These are phyloP conservation scores for Ectemnius continuus DNA, from an alignment of 2,888 invertebrate species.

Conservation along the genomic window DNA sequence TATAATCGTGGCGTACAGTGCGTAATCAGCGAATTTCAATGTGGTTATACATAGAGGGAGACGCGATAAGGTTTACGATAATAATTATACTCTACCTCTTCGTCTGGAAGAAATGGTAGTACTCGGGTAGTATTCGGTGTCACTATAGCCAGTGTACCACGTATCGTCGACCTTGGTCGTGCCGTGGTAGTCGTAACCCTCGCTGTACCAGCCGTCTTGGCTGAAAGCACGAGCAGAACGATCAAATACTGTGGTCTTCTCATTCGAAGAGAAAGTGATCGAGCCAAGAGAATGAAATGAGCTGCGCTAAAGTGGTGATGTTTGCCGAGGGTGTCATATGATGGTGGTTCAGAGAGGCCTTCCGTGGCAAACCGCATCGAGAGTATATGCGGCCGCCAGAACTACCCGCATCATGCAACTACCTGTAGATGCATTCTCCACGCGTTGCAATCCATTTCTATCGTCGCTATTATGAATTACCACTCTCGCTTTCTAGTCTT, in stretches of 20 bases:
- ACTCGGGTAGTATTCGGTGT: slow-evolving; percentile 78
- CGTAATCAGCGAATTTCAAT: no score
- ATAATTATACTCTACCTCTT: slow-evolving; percentile 53
- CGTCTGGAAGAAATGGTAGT: slow-evolving; percentile 69
- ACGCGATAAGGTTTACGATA: not conserved
- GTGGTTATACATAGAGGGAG: no score
- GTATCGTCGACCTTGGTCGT: slow-evolving; percentile 77
- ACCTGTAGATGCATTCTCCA: slow-evolving; percentile 42
- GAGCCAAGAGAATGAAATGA: slow-evolving; percentile 39
- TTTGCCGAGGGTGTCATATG: slow-evolving; percentile 12
- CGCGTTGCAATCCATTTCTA: no score
- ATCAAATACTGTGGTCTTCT: slow-evolving; percentile 10
- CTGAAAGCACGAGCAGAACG: slow-evolving; percentile 75
- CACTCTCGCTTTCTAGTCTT: no score
- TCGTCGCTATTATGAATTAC: no score
- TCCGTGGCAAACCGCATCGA: slow-evolving; percentile 11
- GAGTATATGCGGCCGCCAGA: slow-evolving; percentile 23
- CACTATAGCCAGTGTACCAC: slow-evolving; percentile 74
- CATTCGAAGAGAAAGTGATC: not conserved
- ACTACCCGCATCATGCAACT: slow-evolving; percentile 52
- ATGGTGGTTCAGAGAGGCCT: slow-evolving; percentile 15
- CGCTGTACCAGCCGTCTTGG: slow-evolving; percentile 81
- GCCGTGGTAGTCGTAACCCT: slow-evolving; percentile 78
- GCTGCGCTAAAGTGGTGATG: slow-evolving; percentile 27
- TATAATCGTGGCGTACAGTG: no score